A percentile compares a stretch with the other conserved stretches of the same genome.
Evolutionary conservation across 2,888 invertebrate genomes (phyloP).

Genomic region (Campaea margaritaria): DNA sequence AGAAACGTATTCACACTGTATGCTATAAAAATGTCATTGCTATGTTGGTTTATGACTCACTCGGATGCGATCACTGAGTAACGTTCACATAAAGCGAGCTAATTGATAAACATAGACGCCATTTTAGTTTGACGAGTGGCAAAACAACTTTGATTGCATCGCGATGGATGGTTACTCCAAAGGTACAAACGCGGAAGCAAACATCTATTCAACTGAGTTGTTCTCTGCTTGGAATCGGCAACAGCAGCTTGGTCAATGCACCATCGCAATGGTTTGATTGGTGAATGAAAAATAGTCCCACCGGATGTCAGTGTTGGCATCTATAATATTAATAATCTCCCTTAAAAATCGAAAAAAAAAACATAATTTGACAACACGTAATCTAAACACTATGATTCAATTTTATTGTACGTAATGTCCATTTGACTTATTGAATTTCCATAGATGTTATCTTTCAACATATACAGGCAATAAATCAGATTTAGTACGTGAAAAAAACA

Average conservation of each 20-base stretch:
- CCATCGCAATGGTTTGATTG: slow-evolving; percentile 83
- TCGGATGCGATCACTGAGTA: slow-evolving; percentile 77
- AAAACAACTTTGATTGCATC: slow-evolving; percentile 79
- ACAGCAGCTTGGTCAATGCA: slow-evolving; percentile 80
- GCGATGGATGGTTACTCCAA: slow-evolving; percentile 68
- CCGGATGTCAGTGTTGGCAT: slow-evolving; percentile 69
- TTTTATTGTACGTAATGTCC: too few species aligned
- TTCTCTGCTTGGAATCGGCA: slow-evolving; percentile 64
- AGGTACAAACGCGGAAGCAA: slow-evolving; percentile 80
- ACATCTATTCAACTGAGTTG: slow-evolving; percentile 75
- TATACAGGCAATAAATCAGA: too few species aligned
- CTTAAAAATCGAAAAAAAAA: not conserved
- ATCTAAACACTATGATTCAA: too few species aligned
- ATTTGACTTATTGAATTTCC: too few species aligned
- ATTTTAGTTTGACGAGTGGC: slow-evolving; percentile 78
- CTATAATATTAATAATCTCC: not conserved
- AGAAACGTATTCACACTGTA: slow-evolving; percentile 81
- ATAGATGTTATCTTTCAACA: too few species aligned
- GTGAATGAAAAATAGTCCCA: slow-evolving; percentile 72
- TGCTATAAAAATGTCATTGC: slow-evolving; percentile 85
- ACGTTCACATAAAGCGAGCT: slow-evolving; percentile 75
- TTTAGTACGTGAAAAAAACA: too few species aligned
- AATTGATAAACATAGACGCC: slow-evolving; percentile 84
- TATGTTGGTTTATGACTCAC: slow-evolving; percentile 84
- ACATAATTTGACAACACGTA: not conserved